Base-by-base conservation (phyloP, 2,113 vertebrate species). In the Synodontis membranacea region DNA sequence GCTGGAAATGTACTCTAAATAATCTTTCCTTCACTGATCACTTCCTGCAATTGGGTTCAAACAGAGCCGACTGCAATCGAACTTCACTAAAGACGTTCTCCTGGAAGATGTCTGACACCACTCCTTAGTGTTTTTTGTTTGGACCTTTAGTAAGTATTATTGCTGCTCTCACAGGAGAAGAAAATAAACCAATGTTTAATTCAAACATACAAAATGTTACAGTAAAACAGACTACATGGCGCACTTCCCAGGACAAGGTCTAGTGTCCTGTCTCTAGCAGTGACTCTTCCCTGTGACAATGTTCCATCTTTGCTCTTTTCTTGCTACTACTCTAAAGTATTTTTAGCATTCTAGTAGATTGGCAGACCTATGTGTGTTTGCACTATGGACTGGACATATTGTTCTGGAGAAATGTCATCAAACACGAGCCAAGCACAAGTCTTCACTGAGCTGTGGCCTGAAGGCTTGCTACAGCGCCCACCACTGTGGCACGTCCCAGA, bases 391-490 rank as follows among this genome's bases (percentile, higher is more conserved):
- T 85, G 85, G 88, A 87, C 79, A 84, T 87, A 72, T 76, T 88
- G 52, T 86, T 79, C 58, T 78, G n/a, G 34, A 72, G 70, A 84
- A 85, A 82, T 85, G 86, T 91, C 90, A 93, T 90, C 91, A 82
- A 66, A 91, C 93, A 90, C 87, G 90, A 89, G 60, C 75, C 46
- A 79, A 70, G 78, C 89, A 91, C 62, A 89, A 91, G 91, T 91
- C 91, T 91, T 92, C 89, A 91, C 91, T 91, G 44, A 68, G 85
- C 89, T 90, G 91, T 92, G 90, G 92, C 94, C 93, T 92, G 89
- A 91, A 92, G 94, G 92, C 93, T 93, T 92, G 92, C 92, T 92
- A 93, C 93, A 88, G 92, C 90, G 92, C 92, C 92, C 90, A 90
- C 92, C 91, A 93, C 92, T 92, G 92, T 93, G 91, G 87, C 91